phyloP scores from a whole-genome alignment of 2,888 invertebrate species.

The Caenorhabditis sp. region DNA sequence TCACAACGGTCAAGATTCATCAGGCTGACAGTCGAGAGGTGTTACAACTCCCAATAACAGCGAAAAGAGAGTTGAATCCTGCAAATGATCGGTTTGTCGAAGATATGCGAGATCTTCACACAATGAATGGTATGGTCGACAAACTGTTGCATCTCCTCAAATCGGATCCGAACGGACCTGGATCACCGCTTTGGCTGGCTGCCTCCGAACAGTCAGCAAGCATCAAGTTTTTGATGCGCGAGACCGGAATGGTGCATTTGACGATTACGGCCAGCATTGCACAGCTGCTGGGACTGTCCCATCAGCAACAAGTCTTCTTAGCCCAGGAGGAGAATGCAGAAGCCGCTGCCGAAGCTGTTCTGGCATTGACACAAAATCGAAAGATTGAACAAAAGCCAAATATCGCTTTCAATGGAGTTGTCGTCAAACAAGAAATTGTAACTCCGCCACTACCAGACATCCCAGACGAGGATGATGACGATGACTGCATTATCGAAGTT shows the following conservation, averaged over 20 bases:
- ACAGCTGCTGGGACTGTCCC: conserved; percentile 9
- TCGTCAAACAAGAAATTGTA: conserved; percentile 3
- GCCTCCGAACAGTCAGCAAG: conserved; percentile 5
- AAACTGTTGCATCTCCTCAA: not conserved
- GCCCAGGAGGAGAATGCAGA: not conserved
- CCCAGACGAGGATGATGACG: conserved; percentile 36
- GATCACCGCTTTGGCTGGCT: not conserved
- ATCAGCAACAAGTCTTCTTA: not conserved
- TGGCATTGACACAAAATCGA: not conserved
- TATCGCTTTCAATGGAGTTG: conserved; percentile 7
- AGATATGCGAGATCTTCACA: conserved; percentile 27
- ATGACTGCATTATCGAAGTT: conserved; percentile 47
- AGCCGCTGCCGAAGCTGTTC: not conserved
- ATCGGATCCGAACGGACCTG: not conserved
- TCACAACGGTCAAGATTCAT: conserved; percentile 12
- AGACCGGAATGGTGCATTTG: conserved; percentile 42
- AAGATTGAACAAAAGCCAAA: not conserved
- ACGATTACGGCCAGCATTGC: conserved; percentile 35
- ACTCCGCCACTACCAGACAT: conserved; percentile 1
- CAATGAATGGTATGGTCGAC: not conserved
- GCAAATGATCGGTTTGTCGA: conserved; percentile 13
- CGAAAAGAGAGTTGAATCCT: not conserved
- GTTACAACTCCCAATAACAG: not conserved
- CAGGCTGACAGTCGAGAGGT: conserved; percentile 21
- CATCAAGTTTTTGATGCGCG: conserved; percentile 15